Conservation (phyloP, 23 tunicate genomes). For the Botrylloides violaceus region DNA sequence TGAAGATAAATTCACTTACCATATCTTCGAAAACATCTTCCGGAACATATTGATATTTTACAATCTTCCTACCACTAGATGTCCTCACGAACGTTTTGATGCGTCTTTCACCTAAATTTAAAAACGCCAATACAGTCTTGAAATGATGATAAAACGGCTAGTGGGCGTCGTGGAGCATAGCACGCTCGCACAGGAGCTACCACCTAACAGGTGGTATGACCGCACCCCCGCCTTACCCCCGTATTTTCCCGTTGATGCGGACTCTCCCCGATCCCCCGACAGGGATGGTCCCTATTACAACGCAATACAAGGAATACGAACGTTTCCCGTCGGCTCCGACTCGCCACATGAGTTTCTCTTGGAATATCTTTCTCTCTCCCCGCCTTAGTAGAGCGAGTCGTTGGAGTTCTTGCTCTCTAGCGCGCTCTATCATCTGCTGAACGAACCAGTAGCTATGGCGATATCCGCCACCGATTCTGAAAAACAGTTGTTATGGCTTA, state of each 20-base stretch:
- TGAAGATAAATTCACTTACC: conserved; percentile 9
- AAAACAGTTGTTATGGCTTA: not conserved
- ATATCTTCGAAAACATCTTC: conserved; percentile 82
- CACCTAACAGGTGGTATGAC: too few relatives aligned
- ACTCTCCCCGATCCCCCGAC: too few relatives aligned
- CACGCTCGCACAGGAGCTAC: too few relatives aligned
- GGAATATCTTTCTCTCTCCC: conserved; percentile 56
- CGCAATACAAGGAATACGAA: conserved; percentile 10
- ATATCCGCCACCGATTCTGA: conserved; percentile 83
- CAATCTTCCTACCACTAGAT: conserved; percentile 60
- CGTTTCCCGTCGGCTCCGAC: conserved; percentile 74
- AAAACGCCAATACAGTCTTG: not conserved
- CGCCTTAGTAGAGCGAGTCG: conserved; percentile 32
- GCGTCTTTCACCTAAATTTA: conserved; percentile 61
- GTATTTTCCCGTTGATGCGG: too few relatives aligned
- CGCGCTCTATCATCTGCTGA: conserved; percentile 64
- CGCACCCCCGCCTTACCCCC: too few relatives aligned
- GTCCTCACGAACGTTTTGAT: conserved; percentile 85
- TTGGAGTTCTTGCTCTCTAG: conserved; percentile 61
- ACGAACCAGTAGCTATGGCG: conserved; percentile 94
- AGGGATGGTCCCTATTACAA: too few relatives aligned
- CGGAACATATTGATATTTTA: conserved; percentile 68
- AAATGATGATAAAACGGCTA: too few relatives aligned
- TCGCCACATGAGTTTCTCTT: conserved; percentile 80
- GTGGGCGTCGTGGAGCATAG: too few relatives aligned